Conservation (phyloP, 2,888 invertebrate genomes). For the Panopea generosa region DNA sequence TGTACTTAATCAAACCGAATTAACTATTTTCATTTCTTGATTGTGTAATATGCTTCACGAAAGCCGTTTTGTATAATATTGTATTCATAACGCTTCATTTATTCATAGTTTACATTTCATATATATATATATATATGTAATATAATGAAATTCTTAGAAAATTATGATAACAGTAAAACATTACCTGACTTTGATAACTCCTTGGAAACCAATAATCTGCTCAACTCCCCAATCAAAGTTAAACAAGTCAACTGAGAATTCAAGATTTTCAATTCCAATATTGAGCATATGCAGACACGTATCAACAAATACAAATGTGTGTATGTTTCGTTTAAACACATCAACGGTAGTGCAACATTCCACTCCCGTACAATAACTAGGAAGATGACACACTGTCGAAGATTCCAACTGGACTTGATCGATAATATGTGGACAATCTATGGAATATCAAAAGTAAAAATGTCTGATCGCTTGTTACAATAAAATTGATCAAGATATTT, state of each 20-base stretch:
- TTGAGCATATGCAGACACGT: constrained; percentile 62
- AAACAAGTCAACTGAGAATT: constrained; percentile 57
- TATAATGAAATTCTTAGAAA: no score
- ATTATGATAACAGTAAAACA: no score
- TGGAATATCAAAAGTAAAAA: no score
- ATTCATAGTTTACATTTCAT: no score
- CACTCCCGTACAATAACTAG: constrained; percentile 64
- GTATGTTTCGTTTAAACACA: constrained; percentile 53
- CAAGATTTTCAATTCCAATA: constrained; percentile 66
- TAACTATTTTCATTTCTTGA: no score
- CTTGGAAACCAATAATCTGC: constrained; percentile 33
- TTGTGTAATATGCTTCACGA: no score
- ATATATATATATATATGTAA: no score
- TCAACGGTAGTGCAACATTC: constrained; percentile 66
- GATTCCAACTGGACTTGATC: constrained; percentile 3
- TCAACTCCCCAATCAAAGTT: constrained; percentile 68
- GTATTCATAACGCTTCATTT: no score
- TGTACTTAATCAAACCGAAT: no score
- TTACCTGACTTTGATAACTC: constrained; percentile 33
- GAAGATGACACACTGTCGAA: constrained; percentile 58
- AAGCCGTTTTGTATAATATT: no score
- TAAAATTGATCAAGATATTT: no score
- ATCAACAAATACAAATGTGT: constrained; percentile 62
- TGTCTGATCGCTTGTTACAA: no score
- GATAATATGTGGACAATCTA: constrained; percentile 29